Evolutionary conservation across 2,888 invertebrate genomes (phyloP).

Genomic region (Tyria jacobaeae): DNA sequence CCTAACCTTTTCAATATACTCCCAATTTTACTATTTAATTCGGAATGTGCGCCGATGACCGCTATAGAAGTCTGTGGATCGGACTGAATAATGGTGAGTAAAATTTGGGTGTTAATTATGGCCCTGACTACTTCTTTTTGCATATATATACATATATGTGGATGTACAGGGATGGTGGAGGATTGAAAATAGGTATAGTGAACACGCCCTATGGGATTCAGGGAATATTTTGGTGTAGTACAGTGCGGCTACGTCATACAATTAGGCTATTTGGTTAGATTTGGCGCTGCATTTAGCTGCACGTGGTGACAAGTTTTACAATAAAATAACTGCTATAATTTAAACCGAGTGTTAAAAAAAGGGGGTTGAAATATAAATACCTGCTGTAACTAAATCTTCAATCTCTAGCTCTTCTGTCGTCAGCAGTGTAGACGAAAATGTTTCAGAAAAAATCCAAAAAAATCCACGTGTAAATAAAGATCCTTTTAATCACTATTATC

Average conservation of each 20-base stretch:
- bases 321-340: background rate
- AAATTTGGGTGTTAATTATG: too few relatives aligned
- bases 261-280: constrained; percentile 6
- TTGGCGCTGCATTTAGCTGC: background rate
- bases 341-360: background rate
- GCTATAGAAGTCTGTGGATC: too few relatives aligned
- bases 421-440: constrained; percentile 11
- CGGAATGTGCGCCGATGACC: too few relatives aligned
- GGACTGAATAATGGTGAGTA: too few relatives aligned
- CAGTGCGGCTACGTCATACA: constrained; percentile 2
- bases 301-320: constrained; percentile 10
- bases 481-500: constrained; percentile 13
- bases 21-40: too few relatives aligned
- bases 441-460: constrained; percentile 7
- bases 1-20: too few relatives aligned
- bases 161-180: too few relatives aligned
- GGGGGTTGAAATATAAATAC: constrained; percentile 29
- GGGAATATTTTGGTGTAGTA: background rate
- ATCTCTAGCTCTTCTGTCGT: constrained; percentile 4
- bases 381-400: constrained; percentile 16
- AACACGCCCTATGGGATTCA: background rate
- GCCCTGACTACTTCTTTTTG: too few relatives aligned
- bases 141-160: too few relatives aligned
- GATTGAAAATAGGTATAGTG: background rate
- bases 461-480: background rate